phyloP scores from a whole-genome alignment of 1,140 invertebrate genomes.

The Steinernema khuongi region DNA sequence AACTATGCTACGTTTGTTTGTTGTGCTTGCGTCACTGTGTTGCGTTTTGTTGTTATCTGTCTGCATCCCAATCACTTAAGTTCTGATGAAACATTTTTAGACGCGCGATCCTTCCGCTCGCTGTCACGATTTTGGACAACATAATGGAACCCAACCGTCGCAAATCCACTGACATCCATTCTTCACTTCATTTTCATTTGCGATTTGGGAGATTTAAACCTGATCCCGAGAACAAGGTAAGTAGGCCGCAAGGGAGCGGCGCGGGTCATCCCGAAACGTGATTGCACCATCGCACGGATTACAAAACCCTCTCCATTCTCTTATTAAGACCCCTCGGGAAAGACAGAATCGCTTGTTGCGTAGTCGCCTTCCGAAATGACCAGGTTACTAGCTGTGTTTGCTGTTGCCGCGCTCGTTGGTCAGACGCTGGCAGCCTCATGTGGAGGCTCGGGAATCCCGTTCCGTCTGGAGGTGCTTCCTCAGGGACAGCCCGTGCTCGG shows the following conservation, averaged over 20 bases:
- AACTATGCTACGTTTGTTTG: too few relatives aligned
- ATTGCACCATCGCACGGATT: slow-evolving; percentile 14
- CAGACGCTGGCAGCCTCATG: slow-evolving; percentile 20
- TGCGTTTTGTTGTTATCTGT: too few relatives aligned
- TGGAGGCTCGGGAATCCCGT: slow-evolving; percentile 37
- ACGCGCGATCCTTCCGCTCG: neutral
- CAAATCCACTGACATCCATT: neutral
- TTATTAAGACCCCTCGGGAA: slow-evolving; percentile 4
- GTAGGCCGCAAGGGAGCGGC: neutral
- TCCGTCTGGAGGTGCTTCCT: slow-evolving; percentile 37
- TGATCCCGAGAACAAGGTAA: slow-evolving; percentile 12
- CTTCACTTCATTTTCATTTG: neutral
- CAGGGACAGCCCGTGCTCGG: slow-evolving; percentile 36
- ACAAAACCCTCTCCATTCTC: slow-evolving; percentile 12
- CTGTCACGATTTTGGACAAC: neutral
- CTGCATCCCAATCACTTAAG: too few relatives aligned
- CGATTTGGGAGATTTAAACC: neutral
- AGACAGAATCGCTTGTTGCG: neutral
- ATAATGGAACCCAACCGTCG: neutral
- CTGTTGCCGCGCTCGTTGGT: slow-evolving; percentile 22
- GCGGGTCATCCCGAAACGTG: neutral
- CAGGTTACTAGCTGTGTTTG: neutral
- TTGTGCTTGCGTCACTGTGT: too few relatives aligned
- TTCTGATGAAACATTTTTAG: too few relatives aligned
- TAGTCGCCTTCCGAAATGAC: neutral